These are phyloP conservation scores for Malachius bipustulatus DNA, from an alignment of 2,888 invertebrate species.

Conservation along the genomic window DNA sequence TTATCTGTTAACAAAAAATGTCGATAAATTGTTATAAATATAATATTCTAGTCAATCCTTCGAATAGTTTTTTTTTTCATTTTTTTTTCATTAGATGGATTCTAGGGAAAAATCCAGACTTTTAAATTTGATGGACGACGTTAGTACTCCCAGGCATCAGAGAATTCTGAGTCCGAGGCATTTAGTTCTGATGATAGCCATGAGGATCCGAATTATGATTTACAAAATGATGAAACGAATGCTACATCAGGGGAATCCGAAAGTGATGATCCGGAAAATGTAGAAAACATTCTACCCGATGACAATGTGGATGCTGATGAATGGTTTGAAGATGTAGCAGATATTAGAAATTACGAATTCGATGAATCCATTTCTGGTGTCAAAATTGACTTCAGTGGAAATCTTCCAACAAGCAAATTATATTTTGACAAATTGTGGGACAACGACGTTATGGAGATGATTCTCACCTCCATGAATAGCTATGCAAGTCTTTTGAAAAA, in stretches of 20 bases:
- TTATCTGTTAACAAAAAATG: too few relatives aligned
- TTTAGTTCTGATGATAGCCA: conserved; percentile 5
- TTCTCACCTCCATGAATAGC: conserved; percentile 4
- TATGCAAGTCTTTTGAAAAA: conserved; percentile 1
- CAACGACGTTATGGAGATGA: conserved; percentile 2
- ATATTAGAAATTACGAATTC: too few relatives aligned
- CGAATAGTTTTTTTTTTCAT: too few relatives aligned
- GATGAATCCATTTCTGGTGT: too few relatives aligned
- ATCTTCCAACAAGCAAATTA: too few relatives aligned
- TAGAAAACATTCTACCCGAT: not conserved
- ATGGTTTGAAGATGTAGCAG: conserved; percentile 3
- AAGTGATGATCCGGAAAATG: conserved; percentile 4
- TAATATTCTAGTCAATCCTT: too few relatives aligned
- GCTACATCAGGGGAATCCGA: not conserved
- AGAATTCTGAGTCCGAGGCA: conserved; percentile 5
- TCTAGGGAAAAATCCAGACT: too few relatives aligned
- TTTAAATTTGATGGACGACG: too few relatives aligned
- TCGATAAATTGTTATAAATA: too few relatives aligned
- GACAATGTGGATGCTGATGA: conserved; percentile 4
- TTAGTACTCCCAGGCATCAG: too few relatives aligned
- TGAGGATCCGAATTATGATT: conserved; percentile 4
- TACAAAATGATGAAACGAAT: not conserved
- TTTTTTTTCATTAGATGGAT: too few relatives aligned
- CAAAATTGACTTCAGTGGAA: too few relatives aligned
- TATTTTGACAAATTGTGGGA: conserved; percentile 6